phyloP scores from a whole-genome alignment of 2,888 invertebrate genomes.

The Temnothorax rugatulus region DNA sequence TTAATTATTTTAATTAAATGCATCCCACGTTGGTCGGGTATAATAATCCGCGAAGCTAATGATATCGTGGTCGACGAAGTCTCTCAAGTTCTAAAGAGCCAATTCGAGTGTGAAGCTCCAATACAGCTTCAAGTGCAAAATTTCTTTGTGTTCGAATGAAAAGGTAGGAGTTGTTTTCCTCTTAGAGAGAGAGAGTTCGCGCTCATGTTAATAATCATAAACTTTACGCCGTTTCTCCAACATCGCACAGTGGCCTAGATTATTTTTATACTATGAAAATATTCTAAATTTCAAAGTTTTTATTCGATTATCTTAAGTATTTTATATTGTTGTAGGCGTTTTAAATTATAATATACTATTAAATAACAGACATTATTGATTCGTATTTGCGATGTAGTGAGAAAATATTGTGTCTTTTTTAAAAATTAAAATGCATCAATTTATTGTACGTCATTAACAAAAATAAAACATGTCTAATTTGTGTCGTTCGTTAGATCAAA shows the following conservation, averaged over 20 bases:
- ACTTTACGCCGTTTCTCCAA: not conserved
- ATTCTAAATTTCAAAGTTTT: not conserved
- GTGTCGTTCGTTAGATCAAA: not conserved
- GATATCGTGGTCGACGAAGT: not conserved
- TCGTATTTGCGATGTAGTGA: not conserved
- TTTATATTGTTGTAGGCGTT: not conserved
- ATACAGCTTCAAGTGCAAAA: not conserved
- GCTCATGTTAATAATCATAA: constrained; percentile 23
- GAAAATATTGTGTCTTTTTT: not conserved
- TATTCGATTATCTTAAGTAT: not conserved
- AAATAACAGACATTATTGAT: not conserved
- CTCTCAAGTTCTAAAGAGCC: not conserved
- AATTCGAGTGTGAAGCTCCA: not conserved
- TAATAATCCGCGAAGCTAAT: constrained; percentile 18
- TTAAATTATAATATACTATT: not conserved
- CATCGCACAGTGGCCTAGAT: not conserved
- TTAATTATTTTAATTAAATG: constrained; percentile 11
- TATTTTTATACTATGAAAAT: not conserved
- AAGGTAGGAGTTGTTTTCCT: not conserved
- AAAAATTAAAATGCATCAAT: not conserved
- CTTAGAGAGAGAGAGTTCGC: not conserved
- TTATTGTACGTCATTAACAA: not conserved
- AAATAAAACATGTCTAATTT: not conserved
- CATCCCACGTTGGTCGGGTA: not conserved
- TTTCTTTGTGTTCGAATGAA: constrained; percentile 20